A percentile compares a stretch with the other conserved stretches of the same genome.
Conservation (phyloP, 2,888 invertebrate species). For the Therioaphis trifolii region DNA sequence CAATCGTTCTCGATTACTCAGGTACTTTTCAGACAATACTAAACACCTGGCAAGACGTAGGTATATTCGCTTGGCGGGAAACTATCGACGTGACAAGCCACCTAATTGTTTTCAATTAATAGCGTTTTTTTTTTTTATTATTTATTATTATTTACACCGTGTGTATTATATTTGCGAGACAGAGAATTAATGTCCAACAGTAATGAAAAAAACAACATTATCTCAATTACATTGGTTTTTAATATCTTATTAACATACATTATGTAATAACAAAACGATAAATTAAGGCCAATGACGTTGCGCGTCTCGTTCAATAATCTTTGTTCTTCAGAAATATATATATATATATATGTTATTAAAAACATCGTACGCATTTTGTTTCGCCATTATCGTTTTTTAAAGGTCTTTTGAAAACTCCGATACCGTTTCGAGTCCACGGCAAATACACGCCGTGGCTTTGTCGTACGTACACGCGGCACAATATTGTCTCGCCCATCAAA, state of each 20-base stretch:
- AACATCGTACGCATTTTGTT: neutral
- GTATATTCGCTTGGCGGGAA: neutral
- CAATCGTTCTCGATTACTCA: no score
- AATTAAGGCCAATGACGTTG: constrained; percentile 46
- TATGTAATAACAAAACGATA: neutral
- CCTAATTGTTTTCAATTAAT: constrained; percentile 21
- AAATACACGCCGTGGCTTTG: no score
- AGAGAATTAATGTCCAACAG: neutral
- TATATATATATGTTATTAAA: no score
- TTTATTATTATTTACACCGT: no score
- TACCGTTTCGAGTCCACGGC: no score
- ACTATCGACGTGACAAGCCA: neutral
- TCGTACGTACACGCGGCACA: no score
- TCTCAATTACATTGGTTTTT: constrained; percentile 20
- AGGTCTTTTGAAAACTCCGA: no score
- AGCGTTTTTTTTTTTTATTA: neutral
- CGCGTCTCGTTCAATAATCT: neutral
- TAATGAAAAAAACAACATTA: neutral
- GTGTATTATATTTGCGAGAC: neutral
- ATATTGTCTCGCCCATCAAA: no score
- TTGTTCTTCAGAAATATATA: constrained; percentile 1
- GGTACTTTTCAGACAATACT: no score
- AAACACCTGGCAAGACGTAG: no score
- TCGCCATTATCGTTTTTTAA: no score
- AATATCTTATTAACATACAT: neutral